Conservation (phyloP, 2,888 invertebrate species). For the Synanthedon andrenaeformis region DNA sequence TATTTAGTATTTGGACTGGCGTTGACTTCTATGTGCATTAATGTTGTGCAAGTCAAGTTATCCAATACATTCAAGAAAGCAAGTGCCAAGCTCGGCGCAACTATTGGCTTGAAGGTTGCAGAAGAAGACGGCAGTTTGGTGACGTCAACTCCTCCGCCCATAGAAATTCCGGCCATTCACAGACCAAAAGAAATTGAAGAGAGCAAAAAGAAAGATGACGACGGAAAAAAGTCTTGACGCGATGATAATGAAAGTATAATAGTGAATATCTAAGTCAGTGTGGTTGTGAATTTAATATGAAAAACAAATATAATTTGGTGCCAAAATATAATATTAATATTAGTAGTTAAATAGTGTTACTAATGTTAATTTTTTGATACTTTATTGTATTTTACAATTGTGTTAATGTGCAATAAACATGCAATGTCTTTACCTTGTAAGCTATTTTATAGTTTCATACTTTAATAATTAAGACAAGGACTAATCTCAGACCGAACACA, state of each 20-base stretch:
- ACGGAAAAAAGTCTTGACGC: background rate
- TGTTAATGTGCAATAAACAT: background rate
- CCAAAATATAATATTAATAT: slow-evolving; percentile 1
- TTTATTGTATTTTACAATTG: background rate
- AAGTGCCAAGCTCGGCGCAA: slow-evolving; percentile 86
- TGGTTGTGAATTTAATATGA: slow-evolving; percentile 2
- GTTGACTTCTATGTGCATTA: slow-evolving; percentile 96
- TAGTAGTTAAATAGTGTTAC: slow-evolving; percentile 13
- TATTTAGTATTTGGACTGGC: slow-evolving; percentile 95
- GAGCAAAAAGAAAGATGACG: slow-evolving; percentile 29
- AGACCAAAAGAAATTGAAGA: slow-evolving; percentile 32
- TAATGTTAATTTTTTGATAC: slow-evolving; percentile 4
- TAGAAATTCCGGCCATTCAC: slow-evolving; percentile 54
- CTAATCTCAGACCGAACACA: no score
- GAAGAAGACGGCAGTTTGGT: slow-evolving; percentile 74
- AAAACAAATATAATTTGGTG: background rate
- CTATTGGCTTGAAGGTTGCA: slow-evolving; percentile 81
- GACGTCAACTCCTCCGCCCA: slow-evolving; percentile 50
- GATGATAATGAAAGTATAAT: slow-evolving; percentile 14
- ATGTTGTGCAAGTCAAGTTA: slow-evolving; percentile 88
- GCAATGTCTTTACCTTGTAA: background rate
- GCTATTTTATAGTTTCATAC: no score
- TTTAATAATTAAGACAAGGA: no score
- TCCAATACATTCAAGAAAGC: slow-evolving; percentile 87
- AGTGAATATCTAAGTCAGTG: background rate